Base-by-base conservation (phyloP, 2,113 vertebrate species). In the Serinus canaria region DNA sequence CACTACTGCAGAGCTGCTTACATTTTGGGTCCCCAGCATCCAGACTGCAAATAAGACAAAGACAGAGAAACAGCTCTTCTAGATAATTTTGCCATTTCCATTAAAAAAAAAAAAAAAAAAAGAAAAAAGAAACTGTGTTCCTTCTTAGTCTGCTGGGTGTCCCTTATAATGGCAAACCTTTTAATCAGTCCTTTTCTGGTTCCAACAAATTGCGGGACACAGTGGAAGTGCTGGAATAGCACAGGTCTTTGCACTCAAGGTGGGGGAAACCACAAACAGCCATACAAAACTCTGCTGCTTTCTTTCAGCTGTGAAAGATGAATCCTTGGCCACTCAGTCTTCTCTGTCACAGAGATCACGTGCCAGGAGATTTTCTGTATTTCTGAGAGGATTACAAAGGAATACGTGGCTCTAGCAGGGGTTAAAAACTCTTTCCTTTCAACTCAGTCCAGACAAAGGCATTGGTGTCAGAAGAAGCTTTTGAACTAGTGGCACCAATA, bases 321-420 rank as follows among this genome's bases (percentile, higher is more conserved):
- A 64, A 13, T 64, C 30, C 58, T 67, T 2, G 1, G 6, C 55
- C 27, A 46, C 7, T 30, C 23, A 35, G 39, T 43, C 16, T 25
- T 55, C 39, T 62, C 18, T 73, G 8, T 30, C 7, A 3, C 0
- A 0, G 47, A 76, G 27, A 44, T 44, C 39, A 27, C 13, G 10
- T 58, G 15, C 27, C 53, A 37, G n/a, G 46, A 83, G 11, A 60
- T 6, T 28, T 53, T 30, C 33, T 39, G 18, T 33, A 2, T 13
- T 35, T 11, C 30, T 37, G 41, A n/a, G 30, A 39, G 23, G 35
- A 14, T 30, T 67, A 24, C 21, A 33, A 44, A 72, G 13, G 14
- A 58, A 13, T 43, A 70, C 2, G 4, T 46, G 41, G 5, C 6
- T 87, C 50, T 70, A 53, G 28, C 9, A 70, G 69, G 20, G 21